A percentile compares a stretch with the other conserved stretches of the same genome.
Conservation (phyloP, 2,113 vertebrate genomes). For the Sigmodon hispidus region DNA sequence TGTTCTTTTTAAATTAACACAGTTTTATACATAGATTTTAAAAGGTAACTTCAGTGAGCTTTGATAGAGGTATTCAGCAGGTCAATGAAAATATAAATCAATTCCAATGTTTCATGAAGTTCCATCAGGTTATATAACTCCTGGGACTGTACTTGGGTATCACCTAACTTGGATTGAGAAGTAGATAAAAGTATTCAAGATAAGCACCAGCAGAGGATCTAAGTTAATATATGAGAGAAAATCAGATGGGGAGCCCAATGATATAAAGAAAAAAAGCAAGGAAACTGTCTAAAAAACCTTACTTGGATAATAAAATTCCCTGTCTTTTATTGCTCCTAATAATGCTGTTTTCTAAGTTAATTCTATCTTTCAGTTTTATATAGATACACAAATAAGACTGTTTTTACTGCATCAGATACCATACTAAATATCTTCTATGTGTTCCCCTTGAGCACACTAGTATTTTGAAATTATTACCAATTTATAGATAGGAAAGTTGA, state of each 20-base stretch:
- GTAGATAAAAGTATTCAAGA: slow-evolving; percentile 7
- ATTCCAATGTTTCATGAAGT: slow-evolving; percentile 20
- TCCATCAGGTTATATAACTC: background rate
- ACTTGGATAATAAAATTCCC: background rate
- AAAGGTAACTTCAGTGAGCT: background rate
- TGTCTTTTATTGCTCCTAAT: background rate
- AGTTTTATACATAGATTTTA: background rate
- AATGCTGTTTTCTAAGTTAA: background rate
- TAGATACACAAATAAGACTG: background rate
- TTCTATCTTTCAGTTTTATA: background rate
- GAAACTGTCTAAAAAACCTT: background rate
- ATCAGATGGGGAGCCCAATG: background rate
- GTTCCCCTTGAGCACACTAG: background rate
- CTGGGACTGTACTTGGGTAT: background rate
- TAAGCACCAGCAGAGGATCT: background rate
- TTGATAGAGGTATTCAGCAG: slow-evolving; percentile 12
- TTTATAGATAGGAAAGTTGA: background rate
- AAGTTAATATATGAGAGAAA: background rate
- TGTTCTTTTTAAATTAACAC: background rate
- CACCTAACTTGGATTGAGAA: slow-evolving; percentile 13
- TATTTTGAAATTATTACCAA: slow-evolving; percentile 22
- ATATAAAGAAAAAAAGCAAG: slow-evolving; percentile 19
- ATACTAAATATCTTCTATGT: background rate
- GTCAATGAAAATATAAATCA: background rate
- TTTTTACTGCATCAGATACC: background rate